These are phyloP conservation scores for Echinops telfairi DNA, from an alignment of 2,113 vertebrate genomes.

Conservation along the genomic window DNA sequence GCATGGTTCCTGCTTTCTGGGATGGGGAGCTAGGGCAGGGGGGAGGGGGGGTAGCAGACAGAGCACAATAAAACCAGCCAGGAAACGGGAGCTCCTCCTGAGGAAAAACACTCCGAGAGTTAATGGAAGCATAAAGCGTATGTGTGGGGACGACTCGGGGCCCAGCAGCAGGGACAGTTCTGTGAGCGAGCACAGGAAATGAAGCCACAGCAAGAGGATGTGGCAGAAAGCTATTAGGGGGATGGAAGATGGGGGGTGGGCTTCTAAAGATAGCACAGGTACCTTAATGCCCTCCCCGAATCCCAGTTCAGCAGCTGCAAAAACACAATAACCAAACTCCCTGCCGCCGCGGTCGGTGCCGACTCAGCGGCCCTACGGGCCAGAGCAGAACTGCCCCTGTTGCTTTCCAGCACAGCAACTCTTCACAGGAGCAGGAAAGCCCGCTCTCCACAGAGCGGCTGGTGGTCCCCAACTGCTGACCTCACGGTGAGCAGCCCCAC, in stretches of 20 bases:
- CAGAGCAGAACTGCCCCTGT: too few species aligned
- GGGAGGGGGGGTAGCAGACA: not conserved
- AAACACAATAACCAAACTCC: too few species aligned
- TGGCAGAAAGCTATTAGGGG: too few species aligned
- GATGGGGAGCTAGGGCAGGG: not conserved
- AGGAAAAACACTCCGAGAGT: not conserved
- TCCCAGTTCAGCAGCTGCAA: not conserved
- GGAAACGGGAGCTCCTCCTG: not conserved
- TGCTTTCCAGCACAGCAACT: too few species aligned
- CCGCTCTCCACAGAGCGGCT: too few species aligned
- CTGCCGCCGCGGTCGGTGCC: too few species aligned
- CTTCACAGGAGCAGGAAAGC: too few species aligned
- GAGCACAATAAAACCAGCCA: not conserved
- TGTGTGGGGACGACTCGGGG: not conserved
- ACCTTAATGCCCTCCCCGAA: not conserved
- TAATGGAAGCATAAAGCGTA: not conserved
- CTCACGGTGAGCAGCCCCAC: too few species aligned
- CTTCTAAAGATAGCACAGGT: not conserved
- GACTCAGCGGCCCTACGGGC: too few species aligned
- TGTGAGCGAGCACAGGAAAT: slow-evolving; percentile 5
- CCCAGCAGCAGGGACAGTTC: not conserved
- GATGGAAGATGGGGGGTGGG: not conserved
- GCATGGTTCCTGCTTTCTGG: not conserved
- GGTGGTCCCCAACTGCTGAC: too few species aligned
- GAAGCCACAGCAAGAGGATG: not conserved